phyloP scores from a whole-genome alignment of 2,797 vertebrate species.

The Petrocephalus schoutedeni region DNA sequence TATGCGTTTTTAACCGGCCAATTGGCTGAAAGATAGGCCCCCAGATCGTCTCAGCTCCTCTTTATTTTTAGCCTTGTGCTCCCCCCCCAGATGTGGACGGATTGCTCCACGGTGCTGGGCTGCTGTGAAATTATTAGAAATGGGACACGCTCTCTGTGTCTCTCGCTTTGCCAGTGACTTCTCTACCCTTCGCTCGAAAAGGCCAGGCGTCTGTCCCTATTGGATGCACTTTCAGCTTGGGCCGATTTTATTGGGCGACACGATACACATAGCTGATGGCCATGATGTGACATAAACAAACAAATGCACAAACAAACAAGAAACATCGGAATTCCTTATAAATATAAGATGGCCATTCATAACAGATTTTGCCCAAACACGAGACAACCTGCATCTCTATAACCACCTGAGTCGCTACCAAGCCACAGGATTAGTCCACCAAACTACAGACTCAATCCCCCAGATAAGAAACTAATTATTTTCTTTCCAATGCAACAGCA shows the following conservation, averaged over 20 bases:
- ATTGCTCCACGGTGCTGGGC: constrained; percentile 72
- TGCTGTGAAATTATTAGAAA: constrained; percentile 56
- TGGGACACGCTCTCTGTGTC: constrained; percentile 43
- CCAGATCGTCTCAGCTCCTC: constrained; percentile 69
- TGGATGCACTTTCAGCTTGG: not conserved
- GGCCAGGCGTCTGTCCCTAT: not conserved
- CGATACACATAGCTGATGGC: not conserved
- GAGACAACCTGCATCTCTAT: not conserved
- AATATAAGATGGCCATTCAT: not conserved
- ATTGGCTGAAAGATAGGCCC: constrained; percentile 77
- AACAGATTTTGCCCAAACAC: not conserved
- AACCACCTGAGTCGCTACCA: not conserved
- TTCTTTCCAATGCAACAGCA: not conserved
- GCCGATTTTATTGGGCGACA: not conserved
- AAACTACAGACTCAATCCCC: not conserved
- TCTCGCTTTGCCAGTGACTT: not conserved
- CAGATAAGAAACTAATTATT: not conserved
- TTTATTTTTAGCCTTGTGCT: constrained; percentile 87
- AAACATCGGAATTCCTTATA: not conserved
- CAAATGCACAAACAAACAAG: not conserved
- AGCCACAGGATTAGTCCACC: not conserved
- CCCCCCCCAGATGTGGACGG: constrained; percentile 84
- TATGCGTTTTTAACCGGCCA: constrained; percentile 84
- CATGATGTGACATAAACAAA: not conserved
- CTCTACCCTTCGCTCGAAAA: not conserved